phyloP scores from a whole-genome alignment of 2,797 vertebrate species.

The Rhinogobio ventralis region DNA sequence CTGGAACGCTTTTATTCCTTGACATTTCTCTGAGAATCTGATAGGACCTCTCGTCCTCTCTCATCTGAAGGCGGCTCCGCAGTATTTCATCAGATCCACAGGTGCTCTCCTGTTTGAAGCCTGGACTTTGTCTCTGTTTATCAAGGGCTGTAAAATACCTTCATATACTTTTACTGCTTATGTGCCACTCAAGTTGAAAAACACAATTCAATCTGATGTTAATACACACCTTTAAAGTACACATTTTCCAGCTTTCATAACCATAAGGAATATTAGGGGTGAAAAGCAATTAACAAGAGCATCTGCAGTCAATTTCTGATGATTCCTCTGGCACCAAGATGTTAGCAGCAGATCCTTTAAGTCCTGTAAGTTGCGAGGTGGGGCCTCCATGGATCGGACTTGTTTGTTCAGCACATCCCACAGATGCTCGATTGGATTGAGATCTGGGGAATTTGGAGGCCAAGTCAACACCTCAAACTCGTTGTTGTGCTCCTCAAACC shows the following conservation, averaged over 20 bases:
- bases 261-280: background rate
- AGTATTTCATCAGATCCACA: background rate
- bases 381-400: too few relatives aligned
- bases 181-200: background rate
- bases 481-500: too few relatives aligned
- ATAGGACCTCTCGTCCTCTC: background rate
- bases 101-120: background rate
- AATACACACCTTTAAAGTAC: background rate
- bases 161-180: background rate
- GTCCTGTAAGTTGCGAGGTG: too few relatives aligned
- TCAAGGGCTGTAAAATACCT: background rate
- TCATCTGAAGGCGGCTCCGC: background rate
- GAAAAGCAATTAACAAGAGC: background rate
- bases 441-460: too few relatives aligned
- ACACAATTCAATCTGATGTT: background rate
- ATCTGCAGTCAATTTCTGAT: background rate
- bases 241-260: background rate
- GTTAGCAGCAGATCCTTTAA: too few relatives aligned
- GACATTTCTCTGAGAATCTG: background rate
- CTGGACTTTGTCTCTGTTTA: slow-evolving; percentile 8
- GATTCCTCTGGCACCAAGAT: background rate
- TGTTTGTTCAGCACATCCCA: too few relatives aligned
- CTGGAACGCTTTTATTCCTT: background rate
- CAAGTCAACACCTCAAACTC: too few relatives aligned
- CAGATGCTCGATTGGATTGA: too few relatives aligned